phyloP scores from a whole-genome alignment of 2,113 vertebrate genomes.

The Phasianus colchicus region DNA sequence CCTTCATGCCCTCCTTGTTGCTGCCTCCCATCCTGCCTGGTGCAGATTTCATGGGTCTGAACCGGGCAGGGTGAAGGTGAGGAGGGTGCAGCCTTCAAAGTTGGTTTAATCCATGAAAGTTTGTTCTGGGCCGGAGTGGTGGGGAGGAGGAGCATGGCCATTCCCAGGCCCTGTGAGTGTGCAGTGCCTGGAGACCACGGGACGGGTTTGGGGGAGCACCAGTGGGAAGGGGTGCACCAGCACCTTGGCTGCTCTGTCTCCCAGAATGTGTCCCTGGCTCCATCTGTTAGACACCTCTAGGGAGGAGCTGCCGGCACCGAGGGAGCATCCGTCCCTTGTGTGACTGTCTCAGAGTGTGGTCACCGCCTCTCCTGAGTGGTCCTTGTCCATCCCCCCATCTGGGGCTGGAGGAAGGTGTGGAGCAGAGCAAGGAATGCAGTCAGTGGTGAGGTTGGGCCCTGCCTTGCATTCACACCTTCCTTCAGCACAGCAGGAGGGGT shows the following conservation, averaged over 20 bases:
- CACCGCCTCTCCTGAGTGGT: not conserved
- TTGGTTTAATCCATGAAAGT: not conserved
- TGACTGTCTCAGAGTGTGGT: not conserved
- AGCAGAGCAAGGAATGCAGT: not conserved
- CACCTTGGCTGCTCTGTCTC: not conserved
- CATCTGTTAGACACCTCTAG: not conserved
- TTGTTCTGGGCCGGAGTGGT: not conserved
- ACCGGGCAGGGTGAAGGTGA: not conserved
- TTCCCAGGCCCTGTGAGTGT: not conserved
- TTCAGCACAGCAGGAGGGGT: not conserved
- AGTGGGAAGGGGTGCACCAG: not conserved
- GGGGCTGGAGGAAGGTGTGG: not conserved
- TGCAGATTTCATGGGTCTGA: not conserved
- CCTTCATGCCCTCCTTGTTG: not conserved
- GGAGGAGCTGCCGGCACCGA: not conserved
- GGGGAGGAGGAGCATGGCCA: accelerated
- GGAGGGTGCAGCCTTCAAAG: not conserved
- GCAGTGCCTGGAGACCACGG: not conserved
- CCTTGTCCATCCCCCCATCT: not conserved
- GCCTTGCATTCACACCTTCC: not conserved
- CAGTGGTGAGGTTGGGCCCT: not conserved
- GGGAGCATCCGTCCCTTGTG: not conserved
- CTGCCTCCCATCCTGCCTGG: not conserved
- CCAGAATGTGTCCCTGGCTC: not conserved
- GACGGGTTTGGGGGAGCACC: not conserved